Percentiles rank a stretch among this genome's conserved stretches.
Conservation (phyloP, 2,113 vertebrate species). For the Myiozetetes cayanensis region DNA sequence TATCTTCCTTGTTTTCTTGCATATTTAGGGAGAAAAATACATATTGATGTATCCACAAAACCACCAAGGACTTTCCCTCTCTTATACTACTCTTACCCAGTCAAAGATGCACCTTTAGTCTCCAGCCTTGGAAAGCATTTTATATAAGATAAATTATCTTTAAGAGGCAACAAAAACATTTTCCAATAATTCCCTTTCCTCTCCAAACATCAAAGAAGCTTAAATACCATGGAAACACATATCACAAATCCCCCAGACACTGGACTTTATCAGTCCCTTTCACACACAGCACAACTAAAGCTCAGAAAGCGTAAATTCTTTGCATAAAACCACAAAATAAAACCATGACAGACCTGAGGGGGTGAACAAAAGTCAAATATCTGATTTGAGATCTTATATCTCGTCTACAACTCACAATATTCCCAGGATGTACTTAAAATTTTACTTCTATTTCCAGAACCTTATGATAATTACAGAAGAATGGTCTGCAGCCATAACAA, state of each 20-base stretch:
- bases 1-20: neutral
- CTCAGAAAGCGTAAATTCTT: neutral
- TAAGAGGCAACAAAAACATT: neutral
- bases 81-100: neutral
- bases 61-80: neutral
- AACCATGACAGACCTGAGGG: neutral
- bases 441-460: neutral
- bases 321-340: neutral
- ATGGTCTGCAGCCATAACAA: neutral
- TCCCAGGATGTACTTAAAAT: neutral
- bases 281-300: neutral
- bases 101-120: neutral
- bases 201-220: neutral
- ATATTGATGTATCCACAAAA: neutral
- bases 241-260: neutral
- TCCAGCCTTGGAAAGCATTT: neutral
- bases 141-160: neutral
- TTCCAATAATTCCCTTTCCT: neutral
- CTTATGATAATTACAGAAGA: neutral
- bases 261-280: neutral
- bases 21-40: neutral
- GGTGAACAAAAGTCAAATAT: neutral
- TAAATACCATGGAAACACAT: neutral
- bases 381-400: neutral
- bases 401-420: neutral